These are phyloP conservation scores for Netelia fuscicornis DNA, from an alignment of 2,888 invertebrate species.

Conservation along the genomic window DNA sequence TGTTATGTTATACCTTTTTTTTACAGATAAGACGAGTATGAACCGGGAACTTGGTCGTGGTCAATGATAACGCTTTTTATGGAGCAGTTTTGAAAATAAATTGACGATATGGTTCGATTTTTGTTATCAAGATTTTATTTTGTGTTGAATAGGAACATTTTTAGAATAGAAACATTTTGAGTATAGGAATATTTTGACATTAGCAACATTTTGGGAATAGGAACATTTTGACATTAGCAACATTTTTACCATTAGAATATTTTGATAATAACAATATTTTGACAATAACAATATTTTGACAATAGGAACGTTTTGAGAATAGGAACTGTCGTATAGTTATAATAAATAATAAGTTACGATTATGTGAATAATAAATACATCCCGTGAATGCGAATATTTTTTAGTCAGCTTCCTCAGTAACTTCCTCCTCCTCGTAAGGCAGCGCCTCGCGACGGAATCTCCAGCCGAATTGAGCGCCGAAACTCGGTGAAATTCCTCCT, in stretches of 20 bases:
- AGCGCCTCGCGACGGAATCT: conserved; percentile 54
- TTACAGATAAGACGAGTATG: too few species aligned
- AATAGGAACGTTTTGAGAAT: background rate
- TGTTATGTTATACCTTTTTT: too few species aligned
- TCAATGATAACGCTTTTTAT: too few species aligned
- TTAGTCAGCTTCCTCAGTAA: conserved; percentile 24
- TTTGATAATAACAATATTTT: too few species aligned
- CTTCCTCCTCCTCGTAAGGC: conserved; percentile 35
- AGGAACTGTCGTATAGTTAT: conserved; percentile 8
- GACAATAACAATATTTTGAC: too few species aligned
- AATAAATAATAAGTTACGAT: background rate
- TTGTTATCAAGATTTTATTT: background rate
- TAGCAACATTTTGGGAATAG: too few species aligned
- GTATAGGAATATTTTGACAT: too few species aligned
- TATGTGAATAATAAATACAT: too few species aligned
- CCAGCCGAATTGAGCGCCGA: conserved; percentile 51
- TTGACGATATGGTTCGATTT: background rate
- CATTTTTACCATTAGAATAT: too few species aligned
- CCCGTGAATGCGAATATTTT: background rate
- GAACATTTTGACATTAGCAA: too few species aligned
- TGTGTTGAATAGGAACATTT: background rate
- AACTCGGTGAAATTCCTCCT: conserved; percentile 49
- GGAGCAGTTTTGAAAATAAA: too few species aligned
- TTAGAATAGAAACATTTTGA: background rate
- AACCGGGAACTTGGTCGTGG: too few species aligned